Base-by-base conservation (phyloP, 2,113 vertebrate genomes). In the Columbina picui region DNA sequence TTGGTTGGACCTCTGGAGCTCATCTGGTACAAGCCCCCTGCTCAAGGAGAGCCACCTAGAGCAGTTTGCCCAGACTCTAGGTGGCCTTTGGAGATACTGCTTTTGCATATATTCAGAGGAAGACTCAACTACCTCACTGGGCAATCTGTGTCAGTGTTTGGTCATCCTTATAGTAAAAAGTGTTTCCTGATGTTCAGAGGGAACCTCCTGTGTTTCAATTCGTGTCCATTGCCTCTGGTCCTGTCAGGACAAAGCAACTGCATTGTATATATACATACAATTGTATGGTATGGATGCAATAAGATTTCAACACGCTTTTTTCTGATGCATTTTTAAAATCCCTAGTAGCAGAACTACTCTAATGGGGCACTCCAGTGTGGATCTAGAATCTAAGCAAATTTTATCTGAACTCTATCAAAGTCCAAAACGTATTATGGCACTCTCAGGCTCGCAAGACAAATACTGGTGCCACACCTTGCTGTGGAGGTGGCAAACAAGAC, bases 1-100 rank as follows among this genome's bases (percentile, higher is more conserved):
- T 10, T 56, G 17, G 5, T 25, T 79, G 2, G 22, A 30, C 6
- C 32, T 79, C 71, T 56, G 61, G 34, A 60, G 7, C 15, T 65
- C 34, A 25, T 10, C 12, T 26, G 6, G 10, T 61, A n/a, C 36
- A 71, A 60, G 2, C 1, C 5, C 1, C 2, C 26, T 75, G 29
- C 29, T 52, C 60, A 60, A 38, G 38, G 7, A 56, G 21, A 12
- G 17, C 43, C 43, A 45, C 43, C 43, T 45, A 45, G 8, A 45
- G 43, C 43, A 45, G 43, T 45, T 45, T 45, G 43, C 18, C 43
- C 43, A 60, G 14, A 12, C 3, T 80, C 9, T 29, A 22, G 4
- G 13, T 30, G 39, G 29, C 18, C 56, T 84, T 74, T 79, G 67
- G 12, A 52, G 7, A 59, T 23, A 16, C 6, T 30, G 8, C 1